Evolutionary conservation across 2,113 vertebrate genomes (phyloP), one percentile per base, ranked within the genome.

Genomic region (Microcebus tavaratra): DNA sequence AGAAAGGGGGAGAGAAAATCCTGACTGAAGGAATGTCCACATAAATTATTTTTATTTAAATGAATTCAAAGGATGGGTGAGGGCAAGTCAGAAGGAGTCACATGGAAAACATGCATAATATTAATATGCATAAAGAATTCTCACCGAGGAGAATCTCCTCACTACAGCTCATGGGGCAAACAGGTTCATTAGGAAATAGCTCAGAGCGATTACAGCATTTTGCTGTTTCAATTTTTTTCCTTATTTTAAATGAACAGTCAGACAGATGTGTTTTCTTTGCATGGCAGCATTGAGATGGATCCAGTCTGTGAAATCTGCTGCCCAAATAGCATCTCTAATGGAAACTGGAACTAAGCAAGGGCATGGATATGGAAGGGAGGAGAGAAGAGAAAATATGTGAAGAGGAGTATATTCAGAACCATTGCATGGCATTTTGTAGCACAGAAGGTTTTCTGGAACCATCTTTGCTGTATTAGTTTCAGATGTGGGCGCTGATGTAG

Each of bases 41-140:
- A 98, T 98, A 99, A 99, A 99, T 99, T 99, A 98, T 98, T 98
- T 98, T 98, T 97, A 98, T 99, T 99, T 98, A 98, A 98, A 98
- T 98, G 98, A 96, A 96, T 94, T 92, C 98, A 98, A 98, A 98
- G 86, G 98, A 99, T 98, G 98, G 96, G 97, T 81, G 95, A 97
- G 91, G 81, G 98, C 82, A 98, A 98, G 98, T 97, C 98, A 97
- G 97, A 97, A 98, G 95, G 98, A 98, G 98, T 99, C 99, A 99
- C 98, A 98, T 98, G 98, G 98, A 98, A 98, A 97, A 98, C 98
- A 98, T 99, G 99, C 99, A 99, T 99, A 99, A 98, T 98, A 98
- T 99, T 99, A 99, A 99, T 99, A 99, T 98, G 98, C 98, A 99
- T 99, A 99, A 98, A 98, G 98, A 97, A 98, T 98, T 98, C 98